Conservation (phyloP, 30 jellyfish, hydroid and myxozoan species). For the Turritopsis dohrnii region DNA sequence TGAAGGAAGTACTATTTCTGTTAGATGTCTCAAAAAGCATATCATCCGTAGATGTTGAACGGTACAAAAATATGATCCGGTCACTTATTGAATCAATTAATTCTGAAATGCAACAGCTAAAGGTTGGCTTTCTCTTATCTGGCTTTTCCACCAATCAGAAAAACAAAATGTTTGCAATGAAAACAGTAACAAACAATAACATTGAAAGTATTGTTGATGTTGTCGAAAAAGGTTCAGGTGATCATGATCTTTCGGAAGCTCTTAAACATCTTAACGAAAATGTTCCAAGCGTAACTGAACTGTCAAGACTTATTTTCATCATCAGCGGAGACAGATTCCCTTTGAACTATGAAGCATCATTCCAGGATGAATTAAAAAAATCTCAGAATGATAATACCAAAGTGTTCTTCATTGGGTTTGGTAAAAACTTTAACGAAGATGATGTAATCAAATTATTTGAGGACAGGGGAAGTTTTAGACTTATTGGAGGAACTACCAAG, state of each 20-base stretch:
- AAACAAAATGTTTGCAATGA: background rate
- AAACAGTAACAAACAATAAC: background rate
- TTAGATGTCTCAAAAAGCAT: conserved; percentile 27
- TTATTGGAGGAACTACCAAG: background rate
- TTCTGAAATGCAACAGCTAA: background rate
- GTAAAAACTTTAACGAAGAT: conserved; percentile 4
- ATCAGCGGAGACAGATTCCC: background rate
- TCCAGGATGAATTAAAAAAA: background rate
- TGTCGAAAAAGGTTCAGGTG: conserved; percentile 11
- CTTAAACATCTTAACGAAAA: background rate
- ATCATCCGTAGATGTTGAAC: background rate
- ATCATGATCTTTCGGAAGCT: conserved; percentile 8
- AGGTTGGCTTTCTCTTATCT: conserved; percentile 5
- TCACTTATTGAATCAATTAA: background rate
- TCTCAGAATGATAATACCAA: conserved; percentile 7
- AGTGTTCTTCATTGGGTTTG: conserved; percentile 25
- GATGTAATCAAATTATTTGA: background rate
- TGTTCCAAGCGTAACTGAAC: background rate
- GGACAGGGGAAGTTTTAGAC: background rate
- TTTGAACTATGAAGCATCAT: background rate
- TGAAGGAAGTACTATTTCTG: background rate
- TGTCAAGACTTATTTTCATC: conserved; percentile 3
- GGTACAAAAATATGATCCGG: background rate
- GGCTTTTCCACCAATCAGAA: background rate
- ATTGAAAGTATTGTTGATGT: background rate